Evolutionary conservation across 2,797 vertebrate species (phyloP).

Genomic region (Natrix natrix): DNA sequence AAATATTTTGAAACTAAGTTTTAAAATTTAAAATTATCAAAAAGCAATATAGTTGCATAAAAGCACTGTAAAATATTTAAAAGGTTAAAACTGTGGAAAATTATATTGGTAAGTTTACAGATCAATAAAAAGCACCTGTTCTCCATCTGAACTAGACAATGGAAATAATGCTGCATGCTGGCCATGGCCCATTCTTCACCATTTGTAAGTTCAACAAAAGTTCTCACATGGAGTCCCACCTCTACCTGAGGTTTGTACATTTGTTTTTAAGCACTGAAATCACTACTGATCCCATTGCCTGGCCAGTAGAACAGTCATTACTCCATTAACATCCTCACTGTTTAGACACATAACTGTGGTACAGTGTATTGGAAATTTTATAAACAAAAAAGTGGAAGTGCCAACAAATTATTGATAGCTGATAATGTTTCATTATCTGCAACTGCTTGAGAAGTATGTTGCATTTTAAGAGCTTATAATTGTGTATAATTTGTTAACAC

Average conservation of each 20-base stretch:
- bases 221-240: conserved; percentile 82
- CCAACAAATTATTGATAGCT: conserved; percentile 88
- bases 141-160: conserved; percentile 85
- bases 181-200: conserved; percentile 83
- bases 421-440: conserved; percentile 88
- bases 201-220: conserved; percentile 84
- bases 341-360: conserved; percentile 87
- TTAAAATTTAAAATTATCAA: conserved; percentile 86
- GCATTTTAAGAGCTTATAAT: conserved; percentile 90
- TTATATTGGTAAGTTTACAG: conserved; percentile 91
- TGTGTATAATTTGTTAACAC: conserved; percentile 91
- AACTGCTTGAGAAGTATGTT: conserved; percentile 87
- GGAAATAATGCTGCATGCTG: conserved; percentile 86
- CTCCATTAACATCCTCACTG: conserved; percentile 88
- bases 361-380: conserved; percentile 88
- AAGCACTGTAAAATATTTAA: conserved; percentile 91
- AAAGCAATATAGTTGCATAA: conserved; percentile 92
- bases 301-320: conserved; percentile 87
- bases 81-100: conserved; percentile 91
- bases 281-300: conserved; percentile 84
- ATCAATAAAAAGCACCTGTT: conserved; percentile 88
- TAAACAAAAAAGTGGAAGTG: conserved; percentile 86
- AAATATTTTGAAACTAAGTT: conserved; percentile 85
- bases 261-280: conserved; percentile 84
- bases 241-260: conserved; percentile 80